Evolutionary conservation across 2,888 invertebrate genomes (phyloP).

Genomic region (Campoplex nolae): DNA sequence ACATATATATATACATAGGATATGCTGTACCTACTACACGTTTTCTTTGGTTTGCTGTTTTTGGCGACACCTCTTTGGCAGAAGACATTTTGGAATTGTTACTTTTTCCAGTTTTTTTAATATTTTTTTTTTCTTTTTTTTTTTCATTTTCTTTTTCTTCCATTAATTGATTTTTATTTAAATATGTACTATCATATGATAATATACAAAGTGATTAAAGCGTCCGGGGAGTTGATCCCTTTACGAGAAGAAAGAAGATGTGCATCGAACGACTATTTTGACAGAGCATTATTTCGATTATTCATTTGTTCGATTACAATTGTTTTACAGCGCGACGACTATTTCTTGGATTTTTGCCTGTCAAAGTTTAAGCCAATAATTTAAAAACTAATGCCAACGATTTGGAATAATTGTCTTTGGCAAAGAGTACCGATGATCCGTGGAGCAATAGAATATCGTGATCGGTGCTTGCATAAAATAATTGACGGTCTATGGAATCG

Average conservation of each 20-base stretch:
- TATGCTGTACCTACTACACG: conserved; percentile 79
- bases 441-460: no score
- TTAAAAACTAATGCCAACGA: no score
- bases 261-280: background rate
- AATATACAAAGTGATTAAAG: conserved; percentile 57
- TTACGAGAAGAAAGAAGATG: conserved; percentile 1
- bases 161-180: conserved; percentile 63
- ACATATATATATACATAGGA: conserved; percentile 59
- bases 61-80: conserved; percentile 76
- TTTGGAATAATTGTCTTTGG: no score
- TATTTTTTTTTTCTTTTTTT: conserved; percentile 67
- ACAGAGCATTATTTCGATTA: background rate
- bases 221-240: conserved; percentile 51
- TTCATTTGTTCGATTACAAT: background rate
- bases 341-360: background rate
- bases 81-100: conserved; percentile 74
- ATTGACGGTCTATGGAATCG: no score
- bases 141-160: conserved; percentile 71
- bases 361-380: background rate
- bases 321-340: background rate
- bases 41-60: conserved; percentile 84
- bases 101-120: conserved; percentile 69
- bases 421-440: no score
- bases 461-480: no score
- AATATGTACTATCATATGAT: conserved; percentile 70